Evolutionary conservation across 2,113 vertebrate species (phyloP).

Genomic region (Capreolus pygargus): DNA sequence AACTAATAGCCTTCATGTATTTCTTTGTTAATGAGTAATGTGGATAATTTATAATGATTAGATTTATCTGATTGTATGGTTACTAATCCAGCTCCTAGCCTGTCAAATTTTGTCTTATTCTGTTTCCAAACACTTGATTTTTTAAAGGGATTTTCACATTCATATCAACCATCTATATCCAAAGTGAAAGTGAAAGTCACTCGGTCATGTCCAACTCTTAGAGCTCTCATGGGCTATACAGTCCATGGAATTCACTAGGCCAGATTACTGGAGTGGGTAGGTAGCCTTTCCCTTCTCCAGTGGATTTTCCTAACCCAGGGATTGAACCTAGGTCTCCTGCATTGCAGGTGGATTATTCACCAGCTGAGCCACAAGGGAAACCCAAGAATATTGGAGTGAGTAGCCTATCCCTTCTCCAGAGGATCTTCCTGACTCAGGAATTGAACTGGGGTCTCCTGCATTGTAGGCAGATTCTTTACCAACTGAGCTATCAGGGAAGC

Average conservation of each 20-base stretch:
- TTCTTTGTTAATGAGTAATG: background rate
- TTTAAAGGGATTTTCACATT: background rate
- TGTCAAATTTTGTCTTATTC: background rate
- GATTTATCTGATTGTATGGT: background rate
- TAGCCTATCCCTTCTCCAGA: background rate
- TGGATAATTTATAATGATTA: background rate
- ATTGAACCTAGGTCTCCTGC: accelerated
- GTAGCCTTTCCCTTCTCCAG: background rate
- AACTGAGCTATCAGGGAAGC: background rate
- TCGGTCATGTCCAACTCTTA: background rate
- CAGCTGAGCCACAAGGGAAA: background rate
- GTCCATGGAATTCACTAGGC: background rate
- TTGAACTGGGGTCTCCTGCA: background rate
- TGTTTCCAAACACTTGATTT: constrained; percentile 3
- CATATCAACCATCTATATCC: background rate
- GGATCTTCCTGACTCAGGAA: background rate
- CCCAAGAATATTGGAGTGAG: background rate
- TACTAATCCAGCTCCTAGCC: background rate
- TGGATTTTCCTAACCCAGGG: background rate
- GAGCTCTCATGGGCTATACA: background rate
- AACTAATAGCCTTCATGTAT: background rate
- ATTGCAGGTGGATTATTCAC: background rate
- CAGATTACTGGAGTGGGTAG: background rate
- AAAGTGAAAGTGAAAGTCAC: background rate
- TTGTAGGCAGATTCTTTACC: background rate